Evolutionary conservation across 1,140 invertebrate genomes (phyloP), one percentile per base, ranked within the genome.

Genomic region (Triops longicaudatus): DNA sequence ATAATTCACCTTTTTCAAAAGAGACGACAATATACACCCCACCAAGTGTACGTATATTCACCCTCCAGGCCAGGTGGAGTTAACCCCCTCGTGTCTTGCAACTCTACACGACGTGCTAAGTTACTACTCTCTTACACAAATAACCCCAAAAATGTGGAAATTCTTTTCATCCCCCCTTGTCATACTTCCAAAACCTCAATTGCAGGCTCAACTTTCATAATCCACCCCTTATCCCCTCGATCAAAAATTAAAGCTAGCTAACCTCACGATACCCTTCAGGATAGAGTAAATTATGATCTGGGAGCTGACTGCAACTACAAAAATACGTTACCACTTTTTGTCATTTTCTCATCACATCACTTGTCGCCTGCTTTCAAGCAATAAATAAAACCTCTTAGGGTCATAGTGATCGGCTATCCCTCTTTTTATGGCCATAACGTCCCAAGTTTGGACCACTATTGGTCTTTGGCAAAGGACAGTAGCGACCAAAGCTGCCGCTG

Each of bases 301-400:
- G 44, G 44, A 63, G 44, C 14, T 5, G 14, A 63, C 10, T 17
- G 17, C 17, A 22, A 7, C 17, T 17, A n/a, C 10, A 14, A 63
- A n/a, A 17, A 63, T 14, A 17, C 14, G 14, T 5, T 9, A n/a
- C 17, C 50, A 22, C 9, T 63, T 7, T 17, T 63, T 22, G 10
- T 63, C 50, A 10, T 17, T 10, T 22, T 9, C 14, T 22, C 14
- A 22, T 22, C 50, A 63, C 14, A 22, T 22, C 50, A 63, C 22
- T 63, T 14, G 22, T 63, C 17, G 31, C 31, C 31, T 7, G 31
- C 73, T 63, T 77, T 77, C 37, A 22, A 77, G 76, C 31, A 50
- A 77, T 77, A 50, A 44, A 41, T 77, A 50, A 77, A 77, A 72
- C 76, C 63, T 74, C 73, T 41, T 41, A 74, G 28, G 73, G 73